These are phyloP conservation scores for Speoplatyrhinus poulsoni DNA, from an alignment of 2,113 vertebrate species.

Conservation along the genomic window DNA sequence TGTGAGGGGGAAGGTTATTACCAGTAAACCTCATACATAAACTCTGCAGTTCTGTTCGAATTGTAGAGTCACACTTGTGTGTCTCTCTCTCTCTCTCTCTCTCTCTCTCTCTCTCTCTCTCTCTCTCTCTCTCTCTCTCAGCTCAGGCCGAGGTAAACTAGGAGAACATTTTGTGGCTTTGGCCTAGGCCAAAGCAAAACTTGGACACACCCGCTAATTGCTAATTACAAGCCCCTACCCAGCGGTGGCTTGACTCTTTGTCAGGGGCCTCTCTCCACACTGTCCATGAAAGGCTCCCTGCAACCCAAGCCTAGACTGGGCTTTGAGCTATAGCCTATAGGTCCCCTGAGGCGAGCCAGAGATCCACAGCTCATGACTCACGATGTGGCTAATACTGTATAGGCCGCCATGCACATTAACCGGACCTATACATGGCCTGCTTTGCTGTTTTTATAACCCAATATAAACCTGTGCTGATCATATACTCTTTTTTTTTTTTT, in stretches of 20 bases:
- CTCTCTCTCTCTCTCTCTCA: slow-evolving; percentile 43
- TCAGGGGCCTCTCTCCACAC: slow-evolving; percentile 75
- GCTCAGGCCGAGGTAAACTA: slow-evolving; percentile 72
- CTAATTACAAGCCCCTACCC: slow-evolving; percentile 82
- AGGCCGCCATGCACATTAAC: slow-evolving; percentile 64
- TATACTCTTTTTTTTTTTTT: slow-evolving; percentile 29
- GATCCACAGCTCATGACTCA: slow-evolving; percentile 70
- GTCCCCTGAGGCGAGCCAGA: slow-evolving; percentile 64
- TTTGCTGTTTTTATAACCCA: slow-evolving; percentile 63
- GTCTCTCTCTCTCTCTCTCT: slow-evolving; percentile 58
- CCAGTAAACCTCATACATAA: slow-evolving; percentile 49
- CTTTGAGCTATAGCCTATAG: slow-evolving; percentile 62
- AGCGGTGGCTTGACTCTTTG: slow-evolving; percentile 75
- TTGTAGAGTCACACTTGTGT: slow-evolving; percentile 54
- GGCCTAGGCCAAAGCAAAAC: slow-evolving; percentile 73
- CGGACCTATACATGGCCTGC: slow-evolving; percentile 60
- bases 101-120: slow-evolving; percentile 41
- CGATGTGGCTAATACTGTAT: slow-evolving; percentile 45
- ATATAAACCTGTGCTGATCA: slow-evolving; percentile 48
- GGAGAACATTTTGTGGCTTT: slow-evolving; percentile 83
- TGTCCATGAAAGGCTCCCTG: slow-evolving; percentile 67
- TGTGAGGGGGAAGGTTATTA: slow-evolving; percentile 57
- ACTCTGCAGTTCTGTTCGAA: slow-evolving; percentile 48
- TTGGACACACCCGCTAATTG: slow-evolving; percentile 81
- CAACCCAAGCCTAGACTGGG: slow-evolving; percentile 63